Base-by-base conservation (phyloP, 2,888 invertebrate species). In the Morpho helenor region DNA sequence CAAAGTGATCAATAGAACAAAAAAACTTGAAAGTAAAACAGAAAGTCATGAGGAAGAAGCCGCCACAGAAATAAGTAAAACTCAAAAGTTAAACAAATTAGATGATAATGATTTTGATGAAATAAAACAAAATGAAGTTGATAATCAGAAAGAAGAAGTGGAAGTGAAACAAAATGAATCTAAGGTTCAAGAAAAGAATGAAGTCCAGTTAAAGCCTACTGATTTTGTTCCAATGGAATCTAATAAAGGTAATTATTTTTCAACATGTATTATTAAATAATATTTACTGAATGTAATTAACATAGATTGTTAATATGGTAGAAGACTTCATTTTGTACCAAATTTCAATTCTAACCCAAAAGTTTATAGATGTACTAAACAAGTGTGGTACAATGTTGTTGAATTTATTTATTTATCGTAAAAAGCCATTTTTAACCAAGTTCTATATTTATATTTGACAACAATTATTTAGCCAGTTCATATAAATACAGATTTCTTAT, bases 81-180 rank as follows among this genome's bases (percentile, higher is more conserved):
- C 23, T 39, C n/a, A 43, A 8, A 45, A 40, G 41, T 2, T 43
- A 3, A 43, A 43, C 42, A 52, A 47, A 45, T 8, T 42, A 7
- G 22, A 50, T 39, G 53, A 53, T 22, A 62, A 41, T 56, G 59
- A 62, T 41, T 59, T 59, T 39, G 56, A 56, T 51, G 48, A 41
- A 47, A 31, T 62, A 23, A 41, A 45, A 48, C 39, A 54, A 31
- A 47, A 51, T 47, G 31, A 49, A 41, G 31, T 16, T 48, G 45
- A 54, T 10, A 40, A 56, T 23, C 16, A 16, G 16, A 22, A 48
- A n/a, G 41, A 52, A 42, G 9, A 16, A n/a, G 53, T 44, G 56
- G 22, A 49, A 60, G 41, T 16, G n/a, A 47, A 45, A 10, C 55
- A n/a, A 49, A 44, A 43, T 16, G n/a, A 47, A 42, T n/a, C 55